Evolutionary conservation across 2,113 vertebrate genomes (phyloP), one percentile per base, ranked within the genome.

Genomic region (Paradoxurus hermaphroditus): DNA sequence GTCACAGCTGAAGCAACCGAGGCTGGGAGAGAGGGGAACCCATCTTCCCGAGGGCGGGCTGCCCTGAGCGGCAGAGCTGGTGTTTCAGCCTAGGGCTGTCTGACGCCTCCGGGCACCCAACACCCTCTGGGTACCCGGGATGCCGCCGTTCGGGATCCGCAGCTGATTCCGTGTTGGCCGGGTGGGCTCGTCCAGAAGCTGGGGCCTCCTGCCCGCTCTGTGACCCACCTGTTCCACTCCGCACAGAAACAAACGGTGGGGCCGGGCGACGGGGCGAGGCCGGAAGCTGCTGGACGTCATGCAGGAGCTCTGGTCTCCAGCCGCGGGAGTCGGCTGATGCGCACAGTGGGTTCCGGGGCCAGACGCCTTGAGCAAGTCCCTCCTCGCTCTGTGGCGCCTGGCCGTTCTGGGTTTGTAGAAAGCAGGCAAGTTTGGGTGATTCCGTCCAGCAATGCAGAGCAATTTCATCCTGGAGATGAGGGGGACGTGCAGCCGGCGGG

Each of bases 131-230:
- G 0, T 36, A 23, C 2, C 44, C 23, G 34, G 92, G 34, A 31
- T 0, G 39, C 91, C 1, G 29, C n/a, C 9, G 4, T 3, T 7
- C 2, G 1, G 7, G 19, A 7, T 34, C 23, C 5, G 29, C 44
- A 36, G 41, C n/a, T 7, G 53, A 96, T 90, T 97, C 99, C 98
- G 99, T 78, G 99, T 99, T 99, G 99, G 99, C 96, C 98, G 99
- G 0, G 99, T 99, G 95, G 99, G 98, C 2, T 98, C 98, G 4
- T 98, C 98, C 0, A 99, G 98, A 0, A 95, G 10, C 92, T 99
- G 41, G 65, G 68, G 21, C 23, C 29, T 87, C 90, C 56, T 12
- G 36, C 49, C n/a, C 27, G 70, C 39, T 21, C n/a, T 49, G 53
- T 41, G 53, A 65, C 19, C 4, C 4, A 18, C 62, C 49, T 65